phyloP scores from a whole-genome alignment of 2,113 vertebrate species.

The Xenotilapia longispinis region DNA sequence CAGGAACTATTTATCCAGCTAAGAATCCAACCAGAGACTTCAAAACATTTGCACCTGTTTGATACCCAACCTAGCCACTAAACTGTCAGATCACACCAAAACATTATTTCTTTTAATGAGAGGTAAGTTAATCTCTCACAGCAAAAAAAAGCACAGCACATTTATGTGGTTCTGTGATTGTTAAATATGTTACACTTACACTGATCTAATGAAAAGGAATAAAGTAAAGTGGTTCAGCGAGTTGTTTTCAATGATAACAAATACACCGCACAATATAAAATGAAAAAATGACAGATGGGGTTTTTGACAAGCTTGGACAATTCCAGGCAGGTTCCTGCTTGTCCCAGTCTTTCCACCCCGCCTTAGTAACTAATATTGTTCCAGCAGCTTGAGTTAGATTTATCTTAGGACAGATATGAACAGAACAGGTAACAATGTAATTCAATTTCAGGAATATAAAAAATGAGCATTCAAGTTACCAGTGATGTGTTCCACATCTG shows the following conservation, averaged over 20 bases:
- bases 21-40: background rate
- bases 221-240: background rate
- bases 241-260: background rate
- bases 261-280: background rate
- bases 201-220: background rate
- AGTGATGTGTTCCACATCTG: background rate
- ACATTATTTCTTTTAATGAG: background rate
- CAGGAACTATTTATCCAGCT: background rate
- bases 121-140: background rate
- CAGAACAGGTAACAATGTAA: background rate
- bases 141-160: background rate
- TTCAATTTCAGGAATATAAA: background rate
- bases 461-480: background rate
- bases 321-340: background rate
- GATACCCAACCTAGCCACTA: background rate
- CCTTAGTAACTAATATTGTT: background rate
- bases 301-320: background rate
- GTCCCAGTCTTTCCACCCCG: background rate
- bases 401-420: background rate
- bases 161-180: background rate
- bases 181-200: background rate
- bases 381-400: background rate
- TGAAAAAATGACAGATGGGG: background rate
- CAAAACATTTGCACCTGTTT: background rate
- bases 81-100: background rate